A percentile compares a stretch with the other conserved stretches of the same genome.
Evolutionary conservation across 2,113 vertebrate genomes (phyloP).

Genomic region (Bos indicus): DNA sequence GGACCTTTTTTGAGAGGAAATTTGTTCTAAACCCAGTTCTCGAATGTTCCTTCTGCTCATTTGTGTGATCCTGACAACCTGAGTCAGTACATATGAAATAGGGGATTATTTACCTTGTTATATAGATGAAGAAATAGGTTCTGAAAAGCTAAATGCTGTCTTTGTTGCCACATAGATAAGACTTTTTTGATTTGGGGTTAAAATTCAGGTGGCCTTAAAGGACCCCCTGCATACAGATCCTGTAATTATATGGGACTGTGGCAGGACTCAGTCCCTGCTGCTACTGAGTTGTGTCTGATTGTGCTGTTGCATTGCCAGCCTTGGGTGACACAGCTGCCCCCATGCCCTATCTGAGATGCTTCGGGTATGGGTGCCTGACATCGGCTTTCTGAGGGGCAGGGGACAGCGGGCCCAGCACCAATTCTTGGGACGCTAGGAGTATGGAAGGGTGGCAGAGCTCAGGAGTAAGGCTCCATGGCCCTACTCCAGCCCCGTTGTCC

Average conservation of each 20-base stretch:
- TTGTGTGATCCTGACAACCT: background rate
- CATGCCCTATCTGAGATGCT: background rate
- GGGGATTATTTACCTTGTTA: background rate
- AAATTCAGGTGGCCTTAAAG: background rate
- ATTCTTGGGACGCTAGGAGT: background rate
- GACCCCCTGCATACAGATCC: background rate
- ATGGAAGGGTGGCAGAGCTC: background rate
- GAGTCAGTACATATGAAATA: background rate
- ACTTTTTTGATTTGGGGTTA: background rate
- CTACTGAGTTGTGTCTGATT: background rate
- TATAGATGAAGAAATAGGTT: background rate
- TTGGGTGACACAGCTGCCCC: background rate
- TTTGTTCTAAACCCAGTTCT: background rate
- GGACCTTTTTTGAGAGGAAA: background rate
- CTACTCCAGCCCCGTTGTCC: fast-evolving
- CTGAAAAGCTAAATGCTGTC: background rate
- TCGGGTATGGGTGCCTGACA: background rate
- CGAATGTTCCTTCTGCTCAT: background rate
- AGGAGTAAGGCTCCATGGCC: too few species aligned
- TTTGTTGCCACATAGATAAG: background rate
- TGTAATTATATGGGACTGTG: background rate
- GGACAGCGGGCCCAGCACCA: background rate
- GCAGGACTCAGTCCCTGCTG: fast-evolving
- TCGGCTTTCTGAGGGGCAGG: fast-evolving
- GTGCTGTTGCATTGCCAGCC: background rate